Base-by-base conservation (phyloP, 2,797 vertebrate genomes). In the Anniella stebbinsi region DNA sequence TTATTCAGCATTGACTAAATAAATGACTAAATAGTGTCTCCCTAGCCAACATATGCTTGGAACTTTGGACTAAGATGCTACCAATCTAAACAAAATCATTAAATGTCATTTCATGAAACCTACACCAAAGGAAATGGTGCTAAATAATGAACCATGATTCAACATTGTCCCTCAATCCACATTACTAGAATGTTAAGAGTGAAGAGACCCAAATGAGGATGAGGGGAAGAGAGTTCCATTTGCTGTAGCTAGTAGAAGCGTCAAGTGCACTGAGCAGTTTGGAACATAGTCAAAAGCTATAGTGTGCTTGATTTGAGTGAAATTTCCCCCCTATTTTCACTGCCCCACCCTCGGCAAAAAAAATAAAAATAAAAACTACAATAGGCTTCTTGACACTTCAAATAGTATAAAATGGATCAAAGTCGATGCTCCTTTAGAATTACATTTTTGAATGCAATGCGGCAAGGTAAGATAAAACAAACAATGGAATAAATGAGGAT, bases 381-480 rank as follows among this genome's bases (percentile, higher is more conserved):
- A 90, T 0, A 1, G 18, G 66, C 84, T 87, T 95, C 86, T 63
- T 36, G 85, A 93, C 48, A 88, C 87, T 93, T 88, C 87, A 92
- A 28, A 66, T 69, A 90, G 84, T 95, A 94, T 89, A 95, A 95
- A 75, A 88, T 92, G 92, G 94, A 91, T 93, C 90, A 86, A 95
- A 93, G 87, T 80, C 80, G 91, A 90, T 92, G 92, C 90, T 89
- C n/a, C 88, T 93, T 94, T 92, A 92, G 89, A 89, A 82, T 94
- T 95, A 92, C 86, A 92, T 86, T 92, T 82, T 88, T 77, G 63
- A 87, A 90, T 18, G 81, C 77, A 86, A 93, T 89, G 95, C 93
- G 66, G 94, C 93, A 88, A 92, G 93, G 93, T 94, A 95, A 94
- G 91, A 92, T 33, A 91, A 93, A 88, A 94, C 93, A 87, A 95